These are phyloP conservation scores for Yponomeuta sedellus DNA, from an alignment of 2,888 invertebrate species.

Conservation along the genomic window DNA sequence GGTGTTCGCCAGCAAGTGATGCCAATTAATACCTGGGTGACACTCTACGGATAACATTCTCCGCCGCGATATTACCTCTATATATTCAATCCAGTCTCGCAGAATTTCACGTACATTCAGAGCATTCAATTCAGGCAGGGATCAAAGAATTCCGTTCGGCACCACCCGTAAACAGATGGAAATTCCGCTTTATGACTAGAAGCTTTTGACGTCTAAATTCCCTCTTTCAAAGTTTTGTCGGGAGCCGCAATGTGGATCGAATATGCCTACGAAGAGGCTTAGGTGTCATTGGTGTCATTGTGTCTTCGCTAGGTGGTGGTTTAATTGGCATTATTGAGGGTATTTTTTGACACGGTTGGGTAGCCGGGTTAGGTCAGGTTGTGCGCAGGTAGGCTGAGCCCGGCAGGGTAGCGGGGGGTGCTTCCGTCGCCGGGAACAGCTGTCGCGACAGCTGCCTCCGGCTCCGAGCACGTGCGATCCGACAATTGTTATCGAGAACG, in stretches of 20 bases:
- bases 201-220: neutral
- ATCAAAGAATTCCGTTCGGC: slow-evolving; percentile 13
- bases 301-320: neutral
- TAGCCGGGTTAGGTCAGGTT: slow-evolving; percentile 41
- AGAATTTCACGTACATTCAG: neutral
- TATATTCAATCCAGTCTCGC: slow-evolving; percentile 5
- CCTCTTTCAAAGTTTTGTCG: neutral
- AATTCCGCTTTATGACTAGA: slow-evolving; percentile 4
- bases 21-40: slow-evolving; percentile 51
- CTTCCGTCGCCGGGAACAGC: slow-evolving; percentile 62
- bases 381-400: slow-evolving; percentile 39
- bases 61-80: neutral
- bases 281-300: neutral
- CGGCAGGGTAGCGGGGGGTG: slow-evolving; percentile 30
- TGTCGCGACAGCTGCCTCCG: slow-evolving; percentile 68
- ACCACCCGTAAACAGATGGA: neutral
- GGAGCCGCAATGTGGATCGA: neutral
- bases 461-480: slow-evolving; percentile 62
- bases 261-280: neutral
- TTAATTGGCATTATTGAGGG: neutral
- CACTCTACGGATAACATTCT: neutral
- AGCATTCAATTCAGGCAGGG: neutral
- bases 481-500: slow-evolving; percentile 61
- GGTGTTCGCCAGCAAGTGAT: slow-evolving; percentile 53
- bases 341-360: slow-evolving; percentile 6